Evolutionary conservation across 2,888 invertebrate species (phyloP).

Genomic region (Cerastoderma edule): DNA sequence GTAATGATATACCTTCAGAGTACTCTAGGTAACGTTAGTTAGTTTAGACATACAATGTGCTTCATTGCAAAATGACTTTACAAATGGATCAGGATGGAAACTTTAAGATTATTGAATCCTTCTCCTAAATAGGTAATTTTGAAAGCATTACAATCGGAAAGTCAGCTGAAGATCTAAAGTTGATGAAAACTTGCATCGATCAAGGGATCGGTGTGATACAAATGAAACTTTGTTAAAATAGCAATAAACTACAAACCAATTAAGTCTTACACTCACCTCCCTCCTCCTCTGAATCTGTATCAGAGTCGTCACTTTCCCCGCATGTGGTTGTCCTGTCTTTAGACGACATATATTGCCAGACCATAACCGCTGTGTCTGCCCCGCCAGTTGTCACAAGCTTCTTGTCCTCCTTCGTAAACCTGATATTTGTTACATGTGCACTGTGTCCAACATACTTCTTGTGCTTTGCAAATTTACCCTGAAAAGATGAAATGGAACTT

Average conservation of each 20-base stretch:
- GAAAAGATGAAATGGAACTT: conserved; percentile 47
- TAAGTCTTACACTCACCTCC: conserved; percentile 67
- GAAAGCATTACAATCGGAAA: too few relatives aligned
- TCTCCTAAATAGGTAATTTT: too few relatives aligned
- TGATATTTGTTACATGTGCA: conserved; percentile 84
- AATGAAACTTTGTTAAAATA: too few relatives aligned
- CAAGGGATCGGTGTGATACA: too few relatives aligned
- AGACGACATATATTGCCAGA: conserved; percentile 80
- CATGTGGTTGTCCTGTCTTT: conserved; percentile 51
- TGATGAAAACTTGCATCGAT: too few relatives aligned
- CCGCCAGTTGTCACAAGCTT: conserved; percentile 83
- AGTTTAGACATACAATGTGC: too few relatives aligned
- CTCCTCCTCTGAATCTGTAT: conserved; percentile 83
- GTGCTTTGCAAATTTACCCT: conserved; percentile 84
- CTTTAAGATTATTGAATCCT: too few relatives aligned
- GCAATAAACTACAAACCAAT: background rate
- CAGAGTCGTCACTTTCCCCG: conserved; percentile 83
- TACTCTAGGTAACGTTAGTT: too few relatives aligned
- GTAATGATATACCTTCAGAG: too few relatives aligned
- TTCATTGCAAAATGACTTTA: too few relatives aligned
- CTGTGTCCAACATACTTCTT: conserved; percentile 84
- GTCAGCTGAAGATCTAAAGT: too few relatives aligned
- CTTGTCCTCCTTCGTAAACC: conserved; percentile 81
- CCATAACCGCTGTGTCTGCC: conserved; percentile 84
- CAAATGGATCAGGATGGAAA: too few relatives aligned